Evolutionary conservation across 2,797 vertebrate genomes (phyloP), one percentile per base, ranked within the genome.

Genomic region (Cheirogaleus major): DNA sequence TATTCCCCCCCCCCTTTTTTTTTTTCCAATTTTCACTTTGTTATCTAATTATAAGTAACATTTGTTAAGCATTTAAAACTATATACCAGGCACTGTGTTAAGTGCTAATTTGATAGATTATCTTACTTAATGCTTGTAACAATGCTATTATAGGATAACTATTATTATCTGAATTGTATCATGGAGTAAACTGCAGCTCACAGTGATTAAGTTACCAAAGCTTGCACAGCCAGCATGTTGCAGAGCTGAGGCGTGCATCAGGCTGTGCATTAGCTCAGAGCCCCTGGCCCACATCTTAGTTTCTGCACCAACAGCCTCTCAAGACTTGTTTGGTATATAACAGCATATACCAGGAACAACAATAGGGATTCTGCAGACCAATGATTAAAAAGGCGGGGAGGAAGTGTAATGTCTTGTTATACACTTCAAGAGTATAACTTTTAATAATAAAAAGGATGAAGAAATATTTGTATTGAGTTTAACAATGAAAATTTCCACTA

Each of bases 1-100:
- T 78, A 76, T 78, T 84, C 41, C 12, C 32, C 41, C 12, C 32
- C n/a, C 50, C 83, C 13, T 79, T 96, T 91, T 72, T 20, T 35
- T 85, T 72, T 20, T 35, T 85, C 41, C 57, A 59, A 10, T 82
- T 96, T 95, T 93, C 41, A 69, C 43, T 84, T 79, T 70, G 48
- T 69, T 57, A 76, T 55, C 63, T 93, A 95, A 81, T 95, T 95
- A 87, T 35, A 93, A 70, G 48, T 95, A 90, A 41, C 23, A 59
- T 75, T 94, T 90, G 65, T 78, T 81, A 95, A 95, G 9, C 65
- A 81, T 83, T 93, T 83, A 79, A 95, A 94, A 89, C 80, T 52
- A 72, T 78, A 43, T 22, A 25, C 15, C 30, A 45, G 38, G 4
- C 32, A 48, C 4, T 73, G 13, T 76, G 67, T 72, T 72, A 92